These are phyloP conservation scores for Harpalus rufipes DNA, from an alignment of 2,888 invertebrate genomes.

Conservation along the genomic window DNA sequence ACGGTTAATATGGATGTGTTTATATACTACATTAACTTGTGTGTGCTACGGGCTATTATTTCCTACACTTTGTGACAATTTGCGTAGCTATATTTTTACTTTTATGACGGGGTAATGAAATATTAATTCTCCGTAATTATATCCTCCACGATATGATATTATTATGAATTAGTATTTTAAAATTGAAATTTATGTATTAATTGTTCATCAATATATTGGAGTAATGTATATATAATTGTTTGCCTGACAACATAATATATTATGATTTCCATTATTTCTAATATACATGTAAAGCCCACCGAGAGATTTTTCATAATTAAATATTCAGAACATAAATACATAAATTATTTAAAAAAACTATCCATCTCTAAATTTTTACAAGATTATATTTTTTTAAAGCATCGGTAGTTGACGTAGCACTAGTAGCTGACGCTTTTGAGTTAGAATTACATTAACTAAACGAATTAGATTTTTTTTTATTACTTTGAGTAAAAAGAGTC, in stretches of 20 bases:
- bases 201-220: constrained; percentile 14
- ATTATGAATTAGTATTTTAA: constrained; percentile 23
- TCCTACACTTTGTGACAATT: constrained; percentile 23
- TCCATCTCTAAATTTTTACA: no score
- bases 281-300: not conserved
- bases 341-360: no score
- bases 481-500: no score
- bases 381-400: no score
- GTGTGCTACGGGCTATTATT: not conserved
- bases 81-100: constrained; percentile 7
- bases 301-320: no score
- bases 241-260: not conserved
- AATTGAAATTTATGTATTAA: constrained; percentile 15
- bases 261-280: not conserved
- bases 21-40: constrained; percentile 44
- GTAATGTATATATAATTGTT: constrained; percentile 7
- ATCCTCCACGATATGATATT: constrained; percentile 15
- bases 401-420: no score
- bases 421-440: no score
- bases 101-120: constrained; percentile 23
- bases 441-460: no score
- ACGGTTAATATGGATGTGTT: constrained; percentile 48
- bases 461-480: no score
- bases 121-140: constrained; percentile 25
- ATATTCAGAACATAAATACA: no score